Evolutionary conservation across 92 coral and sea anemone species (phyloP).

Genomic region (Montipora capitata): DNA sequence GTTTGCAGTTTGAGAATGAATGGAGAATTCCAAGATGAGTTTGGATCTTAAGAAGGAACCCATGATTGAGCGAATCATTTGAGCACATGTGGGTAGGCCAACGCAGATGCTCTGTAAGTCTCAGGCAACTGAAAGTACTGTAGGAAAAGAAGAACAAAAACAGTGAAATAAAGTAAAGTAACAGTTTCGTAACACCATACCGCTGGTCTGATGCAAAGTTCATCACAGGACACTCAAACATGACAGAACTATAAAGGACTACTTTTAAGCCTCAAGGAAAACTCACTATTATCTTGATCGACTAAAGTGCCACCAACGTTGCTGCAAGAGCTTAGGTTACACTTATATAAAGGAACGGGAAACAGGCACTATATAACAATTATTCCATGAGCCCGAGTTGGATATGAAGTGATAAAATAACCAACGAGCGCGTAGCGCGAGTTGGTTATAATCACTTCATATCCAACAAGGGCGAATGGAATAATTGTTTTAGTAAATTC

Average conservation of each 20-base stretch:
- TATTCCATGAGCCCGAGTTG: too few species aligned
- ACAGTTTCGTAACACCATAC: background rate
- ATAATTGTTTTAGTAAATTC: too few species aligned
- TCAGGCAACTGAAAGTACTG: slow-evolving; percentile 90
- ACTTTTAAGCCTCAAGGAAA: too few species aligned
- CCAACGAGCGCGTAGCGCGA: too few species aligned
- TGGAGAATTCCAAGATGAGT: background rate
- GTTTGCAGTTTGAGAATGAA: background rate
- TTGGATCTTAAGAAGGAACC: background rate
- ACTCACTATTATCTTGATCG: too few species aligned
- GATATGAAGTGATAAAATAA: too few species aligned
- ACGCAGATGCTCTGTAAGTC: slow-evolving; percentile 84
- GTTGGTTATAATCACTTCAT: too few species aligned
- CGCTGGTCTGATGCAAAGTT: background rate
- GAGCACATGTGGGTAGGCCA: slow-evolving; percentile 90
- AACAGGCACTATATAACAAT: too few species aligned
- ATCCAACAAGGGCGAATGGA: too few species aligned
- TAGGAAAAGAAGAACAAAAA: background rate
- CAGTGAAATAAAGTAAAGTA: background rate
- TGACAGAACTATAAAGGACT: background rate
- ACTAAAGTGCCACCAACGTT: too few species aligned
- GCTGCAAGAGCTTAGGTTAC: too few species aligned
- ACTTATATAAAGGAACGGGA: too few species aligned
- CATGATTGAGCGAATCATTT: slow-evolving; percentile 51
- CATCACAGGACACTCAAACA: background rate